phyloP scores from a whole-genome alignment of 2,113 vertebrate species.

The Scomber colias region DNA sequence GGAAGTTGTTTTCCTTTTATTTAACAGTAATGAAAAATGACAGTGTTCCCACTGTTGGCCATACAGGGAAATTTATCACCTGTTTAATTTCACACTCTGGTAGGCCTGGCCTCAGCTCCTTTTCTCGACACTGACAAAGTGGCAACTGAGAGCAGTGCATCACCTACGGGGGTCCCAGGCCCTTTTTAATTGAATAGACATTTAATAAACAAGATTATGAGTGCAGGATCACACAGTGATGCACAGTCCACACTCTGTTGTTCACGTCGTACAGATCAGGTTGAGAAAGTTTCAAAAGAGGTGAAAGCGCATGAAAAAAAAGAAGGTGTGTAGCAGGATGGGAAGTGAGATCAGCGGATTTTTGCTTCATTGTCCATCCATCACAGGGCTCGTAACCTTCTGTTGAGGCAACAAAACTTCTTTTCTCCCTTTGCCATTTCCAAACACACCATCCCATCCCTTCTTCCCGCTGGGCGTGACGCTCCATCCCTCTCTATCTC shows the following conservation, averaged over 20 bases:
- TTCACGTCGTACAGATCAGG: slow-evolving; percentile 13
- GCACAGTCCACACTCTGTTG: slow-evolving; percentile 7
- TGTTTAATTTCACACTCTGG: slow-evolving; percentile 89
- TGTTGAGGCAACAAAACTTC: slow-evolving; percentile 45
- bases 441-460: slow-evolving; percentile 17
- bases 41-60: slow-evolving; percentile 73
- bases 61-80: slow-evolving; percentile 82
- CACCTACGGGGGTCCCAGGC: slow-evolving; percentile 58
- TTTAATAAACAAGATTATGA: slow-evolving; percentile 82
- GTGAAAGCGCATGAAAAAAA: slow-evolving; percentile 12
- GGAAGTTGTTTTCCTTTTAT: slow-evolving; percentile 83
- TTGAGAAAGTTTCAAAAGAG: slow-evolving; percentile 20
- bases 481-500: slow-evolving; percentile 58
- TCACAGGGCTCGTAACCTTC: slow-evolving; percentile 63
- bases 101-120: slow-evolving; percentile 75
- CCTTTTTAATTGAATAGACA: slow-evolving; percentile 80
- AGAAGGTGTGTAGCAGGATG: slow-evolving; percentile 12
- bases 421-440: slow-evolving; percentile 31
- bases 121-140: slow-evolving; percentile 82
- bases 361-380: slow-evolving; percentile 48
- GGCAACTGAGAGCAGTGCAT: slow-evolving; percentile 71
- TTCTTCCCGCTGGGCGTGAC: slow-evolving; percentile 9
- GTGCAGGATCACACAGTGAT: slow-evolving; percentile 55
- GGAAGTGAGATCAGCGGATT: slow-evolving; percentile 50
- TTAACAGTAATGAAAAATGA: slow-evolving; percentile 87